Conservation (phyloP, 2,113 vertebrate species). For the Vulpes vulpes region DNA sequence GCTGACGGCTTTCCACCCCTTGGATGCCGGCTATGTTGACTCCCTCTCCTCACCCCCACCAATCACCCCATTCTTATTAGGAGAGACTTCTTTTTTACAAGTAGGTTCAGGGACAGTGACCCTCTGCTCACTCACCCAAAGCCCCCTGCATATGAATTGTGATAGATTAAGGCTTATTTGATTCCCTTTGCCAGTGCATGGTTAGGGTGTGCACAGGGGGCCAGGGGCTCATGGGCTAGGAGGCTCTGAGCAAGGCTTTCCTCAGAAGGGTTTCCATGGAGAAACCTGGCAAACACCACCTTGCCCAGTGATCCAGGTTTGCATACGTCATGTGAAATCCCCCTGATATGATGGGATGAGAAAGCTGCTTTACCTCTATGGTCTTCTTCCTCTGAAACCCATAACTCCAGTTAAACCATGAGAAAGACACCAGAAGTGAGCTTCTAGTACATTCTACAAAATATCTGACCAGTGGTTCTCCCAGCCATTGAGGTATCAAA, state of each 20-base stretch:
- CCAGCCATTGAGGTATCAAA: not conserved
- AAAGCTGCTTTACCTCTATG: accelerated
- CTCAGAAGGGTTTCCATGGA: not conserved
- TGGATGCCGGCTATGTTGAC: not conserved
- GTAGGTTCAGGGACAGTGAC: not conserved
- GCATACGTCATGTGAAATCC: not conserved
- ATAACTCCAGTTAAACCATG: accelerated
- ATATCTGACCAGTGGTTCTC: not conserved
- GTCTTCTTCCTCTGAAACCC: not conserved
- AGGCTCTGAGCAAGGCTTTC: not conserved
- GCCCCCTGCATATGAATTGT: too few species aligned
- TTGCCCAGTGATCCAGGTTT: too few species aligned
- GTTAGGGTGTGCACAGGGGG: not conserved
- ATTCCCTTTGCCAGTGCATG: not conserved
- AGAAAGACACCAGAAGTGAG: not conserved
- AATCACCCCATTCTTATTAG: not conserved
- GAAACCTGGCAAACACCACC: too few species aligned
- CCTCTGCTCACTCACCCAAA: accelerated
- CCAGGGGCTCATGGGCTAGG: not conserved
- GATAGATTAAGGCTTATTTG: not conserved
- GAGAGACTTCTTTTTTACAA: not conserved
- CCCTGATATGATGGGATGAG: not conserved
- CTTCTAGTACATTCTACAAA: not conserved
- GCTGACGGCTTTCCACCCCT: not conserved
- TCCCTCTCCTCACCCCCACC: too few species aligned